Conservation (phyloP, 2,113 vertebrate species). For the Engystomops pustulosus region DNA sequence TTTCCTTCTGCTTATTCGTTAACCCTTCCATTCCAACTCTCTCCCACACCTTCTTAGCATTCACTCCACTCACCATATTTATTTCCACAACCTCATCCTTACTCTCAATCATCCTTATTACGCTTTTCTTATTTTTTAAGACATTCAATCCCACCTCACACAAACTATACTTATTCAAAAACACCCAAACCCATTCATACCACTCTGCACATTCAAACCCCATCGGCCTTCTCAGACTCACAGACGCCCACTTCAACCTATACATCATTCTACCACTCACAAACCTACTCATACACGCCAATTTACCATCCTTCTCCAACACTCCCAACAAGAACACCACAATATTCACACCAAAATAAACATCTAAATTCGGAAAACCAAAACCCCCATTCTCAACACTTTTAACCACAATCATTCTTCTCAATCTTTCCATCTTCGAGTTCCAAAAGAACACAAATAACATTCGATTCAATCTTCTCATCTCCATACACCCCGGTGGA, state of each 20-base stretch:
- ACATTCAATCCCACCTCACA: neutral
- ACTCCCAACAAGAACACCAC: neutral
- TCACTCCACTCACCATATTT: neutral
- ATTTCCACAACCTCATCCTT: neutral
- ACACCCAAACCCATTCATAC: no score
- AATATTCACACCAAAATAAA: neutral
- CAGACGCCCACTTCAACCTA: neutral
- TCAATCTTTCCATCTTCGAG: no score
- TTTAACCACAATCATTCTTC: no score
- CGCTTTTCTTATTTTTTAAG: neutral
- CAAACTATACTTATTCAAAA: neutral
- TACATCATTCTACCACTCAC: neutral
- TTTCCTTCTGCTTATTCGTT: neutral
- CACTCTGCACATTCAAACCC: neutral
- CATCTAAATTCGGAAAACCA: no score
- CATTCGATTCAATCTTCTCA: no score
- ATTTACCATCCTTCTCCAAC: neutral
- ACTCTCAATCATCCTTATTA: neutral
- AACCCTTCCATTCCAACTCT: neutral
- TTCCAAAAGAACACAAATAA: no score
- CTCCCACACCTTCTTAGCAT: neutral
- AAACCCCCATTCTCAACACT: neutral
- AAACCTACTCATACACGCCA: neutral
- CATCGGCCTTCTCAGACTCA: neutral
- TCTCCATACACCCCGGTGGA: no score